phyloP scores from a whole-genome alignment of 2,797 vertebrate species.

The Apogon hyalosoma region DNA sequence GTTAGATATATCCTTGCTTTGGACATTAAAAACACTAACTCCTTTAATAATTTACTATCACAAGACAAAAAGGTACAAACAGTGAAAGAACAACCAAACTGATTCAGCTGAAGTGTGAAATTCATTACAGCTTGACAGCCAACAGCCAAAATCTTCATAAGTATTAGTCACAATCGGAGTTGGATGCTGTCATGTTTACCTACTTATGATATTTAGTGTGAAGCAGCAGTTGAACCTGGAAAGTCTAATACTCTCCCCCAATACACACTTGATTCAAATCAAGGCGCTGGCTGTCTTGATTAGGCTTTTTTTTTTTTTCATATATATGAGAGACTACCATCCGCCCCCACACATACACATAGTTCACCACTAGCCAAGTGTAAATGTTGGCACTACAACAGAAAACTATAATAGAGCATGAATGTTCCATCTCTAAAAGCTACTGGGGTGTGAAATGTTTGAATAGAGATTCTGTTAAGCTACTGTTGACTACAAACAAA shows the following conservation, averaged over 20 bases:
- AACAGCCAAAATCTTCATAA: background rate
- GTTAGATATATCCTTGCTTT: too few species aligned
- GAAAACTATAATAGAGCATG: conserved; percentile 43
- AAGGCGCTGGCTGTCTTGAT: conserved; percentile 28
- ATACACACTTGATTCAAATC: conserved; percentile 1
- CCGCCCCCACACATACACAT: conserved; percentile 40
- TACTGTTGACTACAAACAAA: conserved; percentile 70
- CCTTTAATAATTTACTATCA: background rate
- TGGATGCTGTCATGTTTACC: conserved; percentile 7
- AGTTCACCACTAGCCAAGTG: conserved; percentile 47
- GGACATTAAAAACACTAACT: background rate
- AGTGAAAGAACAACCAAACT: background rate
- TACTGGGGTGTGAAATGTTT: conserved; percentile 47
- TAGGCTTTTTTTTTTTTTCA: conserved; percentile 25
- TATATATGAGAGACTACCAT: conserved; percentile 41
- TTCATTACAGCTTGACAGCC: background rate
- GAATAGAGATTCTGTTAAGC: conserved; percentile 58
- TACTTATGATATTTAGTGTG: background rate
- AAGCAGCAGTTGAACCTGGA: conserved; percentile 13
- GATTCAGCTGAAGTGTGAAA: background rate
- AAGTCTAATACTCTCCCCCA: conserved; percentile 11
- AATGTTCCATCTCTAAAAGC: conserved; percentile 43
- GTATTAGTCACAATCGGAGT: background rate
- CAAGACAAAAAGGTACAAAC: background rate
- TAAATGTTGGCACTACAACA: conserved; percentile 52